Evolutionary conservation across 1,140 invertebrate genomes (phyloP).

Genomic region (Zaprionus inermis): DNA sequence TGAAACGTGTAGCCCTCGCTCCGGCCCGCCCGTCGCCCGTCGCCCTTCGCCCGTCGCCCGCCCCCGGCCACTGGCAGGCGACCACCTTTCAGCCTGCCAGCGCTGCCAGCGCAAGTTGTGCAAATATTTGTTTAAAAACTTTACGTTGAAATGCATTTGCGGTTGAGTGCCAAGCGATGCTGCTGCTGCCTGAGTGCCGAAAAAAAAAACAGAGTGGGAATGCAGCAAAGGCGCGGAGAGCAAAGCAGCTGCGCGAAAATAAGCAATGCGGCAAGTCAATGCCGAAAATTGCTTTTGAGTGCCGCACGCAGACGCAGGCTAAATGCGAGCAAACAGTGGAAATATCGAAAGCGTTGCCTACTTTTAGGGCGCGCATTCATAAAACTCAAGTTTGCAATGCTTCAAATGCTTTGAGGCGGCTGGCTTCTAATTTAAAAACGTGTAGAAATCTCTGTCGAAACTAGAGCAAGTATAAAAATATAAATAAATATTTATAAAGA

Average conservation of each 20-base stretch:
- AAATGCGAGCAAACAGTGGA: slow-evolving; percentile 48
- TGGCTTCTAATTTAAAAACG: too few species aligned
- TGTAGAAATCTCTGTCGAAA: too few species aligned
- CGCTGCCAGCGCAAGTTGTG: slow-evolving; percentile 71
- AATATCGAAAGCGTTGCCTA: slow-evolving; percentile 47
- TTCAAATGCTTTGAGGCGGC: not conserved
- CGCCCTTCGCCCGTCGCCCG: not conserved
- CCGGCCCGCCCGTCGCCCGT: not conserved
- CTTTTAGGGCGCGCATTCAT: slow-evolving; percentile 16
- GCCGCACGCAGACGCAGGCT: slow-evolving; percentile 46
- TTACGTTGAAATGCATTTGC: slow-evolving; percentile 83
- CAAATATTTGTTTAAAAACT: slow-evolving; percentile 83
- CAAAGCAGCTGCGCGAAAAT: slow-evolving; percentile 19
- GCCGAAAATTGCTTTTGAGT: slow-evolving; percentile 75
- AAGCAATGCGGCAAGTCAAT: slow-evolving; percentile 47
- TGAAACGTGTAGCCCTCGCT: slow-evolving; percentile 41
- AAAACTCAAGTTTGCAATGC: not conserved
- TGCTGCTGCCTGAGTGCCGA: slow-evolving; percentile 53
- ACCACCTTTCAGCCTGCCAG: slow-evolving; percentile 18
- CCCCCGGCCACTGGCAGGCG: not conserved
- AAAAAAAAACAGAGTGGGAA: slow-evolving; percentile 43
- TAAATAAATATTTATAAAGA: too few species aligned
- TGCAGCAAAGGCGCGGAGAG: slow-evolving; percentile 34
- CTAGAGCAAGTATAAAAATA: too few species aligned
- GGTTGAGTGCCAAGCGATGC: slow-evolving; percentile 76